Evolutionary conservation across 2,113 vertebrate genomes (phyloP).

Genomic region (Pachypanchax playfairii): DNA sequence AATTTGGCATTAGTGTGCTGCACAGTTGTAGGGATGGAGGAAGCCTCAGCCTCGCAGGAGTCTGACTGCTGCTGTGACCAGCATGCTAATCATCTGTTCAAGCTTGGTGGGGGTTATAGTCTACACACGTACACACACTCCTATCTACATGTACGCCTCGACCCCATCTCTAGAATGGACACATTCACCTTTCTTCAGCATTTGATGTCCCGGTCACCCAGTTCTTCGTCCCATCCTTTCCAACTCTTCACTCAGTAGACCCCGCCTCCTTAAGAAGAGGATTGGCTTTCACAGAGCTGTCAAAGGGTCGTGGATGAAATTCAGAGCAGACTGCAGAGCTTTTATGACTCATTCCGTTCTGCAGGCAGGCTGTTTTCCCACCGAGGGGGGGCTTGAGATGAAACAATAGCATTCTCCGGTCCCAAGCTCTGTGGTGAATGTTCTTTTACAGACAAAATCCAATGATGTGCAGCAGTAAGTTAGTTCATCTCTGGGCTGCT

Average conservation of each 20-base stretch:
- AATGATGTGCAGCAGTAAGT: not conserved
- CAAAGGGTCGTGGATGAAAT: conserved; percentile 27
- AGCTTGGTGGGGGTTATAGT: not conserved
- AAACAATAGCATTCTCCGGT: conserved; percentile 1
- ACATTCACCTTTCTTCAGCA: conserved; percentile 11
- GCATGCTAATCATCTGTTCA: conserved; percentile 48
- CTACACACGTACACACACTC: conserved; percentile 5
- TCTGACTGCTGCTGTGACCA: conserved; percentile 54
- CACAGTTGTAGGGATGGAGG: conserved; percentile 25
- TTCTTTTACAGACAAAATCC: not conserved
- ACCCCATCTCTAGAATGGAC: conserved; percentile 18
- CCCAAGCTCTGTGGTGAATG: not conserved
- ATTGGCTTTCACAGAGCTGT: conserved; percentile 49
- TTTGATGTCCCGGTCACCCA: conserved; percentile 17
- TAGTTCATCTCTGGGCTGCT: not conserved
- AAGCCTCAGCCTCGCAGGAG: conserved; percentile 39
- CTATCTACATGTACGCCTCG: conserved; percentile 17
- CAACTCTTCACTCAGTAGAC: not conserved
- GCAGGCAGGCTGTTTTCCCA: conserved; percentile 27
- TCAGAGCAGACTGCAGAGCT: conserved; percentile 54
- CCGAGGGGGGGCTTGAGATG: not conserved
- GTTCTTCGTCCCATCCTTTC: not conserved
- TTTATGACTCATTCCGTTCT: conserved; percentile 56
- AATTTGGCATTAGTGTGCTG: conserved; percentile 30
- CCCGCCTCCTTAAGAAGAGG: conserved; percentile 24